These are phyloP conservation scores for Volucella inflata DNA, from an alignment of 2,888 invertebrate species.

Conservation along the genomic window DNA sequence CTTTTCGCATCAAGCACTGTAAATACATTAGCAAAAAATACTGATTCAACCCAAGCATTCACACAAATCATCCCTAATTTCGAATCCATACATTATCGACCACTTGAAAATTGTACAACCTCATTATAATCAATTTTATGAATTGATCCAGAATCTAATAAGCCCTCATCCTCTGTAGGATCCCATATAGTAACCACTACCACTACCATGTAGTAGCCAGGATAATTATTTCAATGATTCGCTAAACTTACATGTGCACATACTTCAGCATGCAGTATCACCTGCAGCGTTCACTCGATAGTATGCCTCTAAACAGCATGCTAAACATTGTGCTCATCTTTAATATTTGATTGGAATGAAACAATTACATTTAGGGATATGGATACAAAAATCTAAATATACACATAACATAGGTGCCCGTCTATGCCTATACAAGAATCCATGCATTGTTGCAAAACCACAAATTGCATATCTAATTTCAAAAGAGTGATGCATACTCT, in stretches of 20 bases:
- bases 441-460: slow-evolving; percentile 31
- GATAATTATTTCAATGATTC: slow-evolving; percentile 59
- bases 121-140: slow-evolving; percentile 69
- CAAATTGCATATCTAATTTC: slow-evolving; percentile 73
- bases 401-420: too few species aligned
- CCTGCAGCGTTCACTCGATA: not conserved
- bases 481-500: slow-evolving; percentile 45
- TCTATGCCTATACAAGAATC: slow-evolving; percentile 2
- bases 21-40: too few species aligned
- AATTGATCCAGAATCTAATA: slow-evolving; percentile 63
- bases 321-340: slow-evolving; percentile 23
- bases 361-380: slow-evolving; percentile 54
- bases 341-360: slow-evolving; percentile 72
- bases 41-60: not conserved
- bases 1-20: too few species aligned
- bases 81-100: slow-evolving; percentile 32
- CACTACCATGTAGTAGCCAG: slow-evolving; percentile 27
- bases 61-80: slow-evolving; percentile 1
- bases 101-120: slow-evolving; percentile 34
- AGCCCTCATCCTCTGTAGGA: not conserved
- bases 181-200: not conserved
- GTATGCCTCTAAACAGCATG: not conserved
- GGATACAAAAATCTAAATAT: too few species aligned
- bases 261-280: not conserved
- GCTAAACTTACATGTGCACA: slow-evolving; percentile 21